These are phyloP conservation scores for Numenius arquata DNA, from an alignment of 2,113 vertebrate genomes.

Conservation along the genomic window DNA sequence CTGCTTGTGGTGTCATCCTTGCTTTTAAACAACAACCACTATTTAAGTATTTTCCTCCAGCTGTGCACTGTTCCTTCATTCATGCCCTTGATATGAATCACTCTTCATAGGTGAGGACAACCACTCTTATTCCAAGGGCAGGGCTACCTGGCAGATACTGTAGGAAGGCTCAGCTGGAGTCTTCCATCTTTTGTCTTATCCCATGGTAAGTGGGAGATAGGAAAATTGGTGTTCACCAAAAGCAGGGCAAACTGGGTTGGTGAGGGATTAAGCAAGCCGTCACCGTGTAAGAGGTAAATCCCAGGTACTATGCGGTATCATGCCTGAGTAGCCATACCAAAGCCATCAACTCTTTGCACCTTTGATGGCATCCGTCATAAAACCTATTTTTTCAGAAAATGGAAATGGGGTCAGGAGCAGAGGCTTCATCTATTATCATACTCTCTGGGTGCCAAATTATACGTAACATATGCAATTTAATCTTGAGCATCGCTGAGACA, in stretches of 20 bases:
- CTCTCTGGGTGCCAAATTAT: background rate
- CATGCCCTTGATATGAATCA: background rate
- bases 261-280: background rate
- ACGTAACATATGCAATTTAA: background rate
- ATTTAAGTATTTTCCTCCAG: background rate
- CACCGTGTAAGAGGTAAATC: background rate
- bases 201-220: background rate
- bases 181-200: background rate
- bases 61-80: background rate
- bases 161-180: background rate
- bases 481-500: background rate
- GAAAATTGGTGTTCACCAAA: background rate
- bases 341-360: background rate
- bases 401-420: background rate
- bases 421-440: background rate
- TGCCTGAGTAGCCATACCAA: background rate
- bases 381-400: background rate
- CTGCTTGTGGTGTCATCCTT: background rate
- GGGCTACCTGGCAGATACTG: background rate
- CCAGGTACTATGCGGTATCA: background rate
- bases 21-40: background rate
- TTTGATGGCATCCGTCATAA: background rate
- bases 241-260: background rate
- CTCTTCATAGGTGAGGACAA: background rate
- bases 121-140: background rate